A percentile compares a stretch with the other conserved stretches of the same genome.
phyloP scores from a whole-genome alignment of 2,113 vertebrate species.

The Equus quagga region DNA sequence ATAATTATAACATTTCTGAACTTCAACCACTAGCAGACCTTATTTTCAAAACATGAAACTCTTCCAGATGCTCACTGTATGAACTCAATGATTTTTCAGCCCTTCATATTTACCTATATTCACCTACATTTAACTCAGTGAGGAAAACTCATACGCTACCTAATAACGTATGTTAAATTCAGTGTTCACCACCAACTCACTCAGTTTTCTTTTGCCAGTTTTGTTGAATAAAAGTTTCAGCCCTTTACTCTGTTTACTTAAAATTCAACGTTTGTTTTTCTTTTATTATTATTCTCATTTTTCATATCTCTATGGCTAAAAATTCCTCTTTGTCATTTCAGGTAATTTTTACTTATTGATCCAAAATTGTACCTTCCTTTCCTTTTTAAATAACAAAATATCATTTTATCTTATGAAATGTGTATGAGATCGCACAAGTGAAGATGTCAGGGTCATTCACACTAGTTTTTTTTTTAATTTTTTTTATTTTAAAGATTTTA shows the following conservation, averaged over 20 bases:
- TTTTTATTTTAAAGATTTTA: too few relatives aligned
- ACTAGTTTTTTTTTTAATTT: too few relatives aligned
- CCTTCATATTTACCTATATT: background rate
- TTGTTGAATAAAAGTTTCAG: background rate
- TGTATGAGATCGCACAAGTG: background rate
- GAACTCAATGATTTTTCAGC: background rate
- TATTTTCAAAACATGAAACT: background rate
- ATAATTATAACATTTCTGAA: background rate
- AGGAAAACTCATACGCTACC: background rate
- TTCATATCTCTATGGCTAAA: background rate
- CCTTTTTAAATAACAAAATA: constrained; percentile 42
- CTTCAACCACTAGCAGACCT: background rate
- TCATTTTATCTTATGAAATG: constrained; percentile 61
- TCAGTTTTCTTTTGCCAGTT: background rate
- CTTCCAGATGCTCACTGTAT: background rate
- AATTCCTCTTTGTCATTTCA: background rate
- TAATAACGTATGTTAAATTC: background rate
- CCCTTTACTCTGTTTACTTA: constrained; percentile 38
- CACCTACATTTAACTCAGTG: background rate
- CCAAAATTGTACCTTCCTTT: background rate
- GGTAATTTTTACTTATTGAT: background rate
- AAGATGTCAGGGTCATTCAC: constrained; percentile 17
- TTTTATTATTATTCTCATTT: background rate
- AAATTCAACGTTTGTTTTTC: background rate
- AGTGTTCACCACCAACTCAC: background rate